A percentile compares a stretch with the other conserved stretches of the same genome.
Evolutionary conservation across 2,888 invertebrate genomes (phyloP).

Genomic region (Andrena dorsata): DNA sequence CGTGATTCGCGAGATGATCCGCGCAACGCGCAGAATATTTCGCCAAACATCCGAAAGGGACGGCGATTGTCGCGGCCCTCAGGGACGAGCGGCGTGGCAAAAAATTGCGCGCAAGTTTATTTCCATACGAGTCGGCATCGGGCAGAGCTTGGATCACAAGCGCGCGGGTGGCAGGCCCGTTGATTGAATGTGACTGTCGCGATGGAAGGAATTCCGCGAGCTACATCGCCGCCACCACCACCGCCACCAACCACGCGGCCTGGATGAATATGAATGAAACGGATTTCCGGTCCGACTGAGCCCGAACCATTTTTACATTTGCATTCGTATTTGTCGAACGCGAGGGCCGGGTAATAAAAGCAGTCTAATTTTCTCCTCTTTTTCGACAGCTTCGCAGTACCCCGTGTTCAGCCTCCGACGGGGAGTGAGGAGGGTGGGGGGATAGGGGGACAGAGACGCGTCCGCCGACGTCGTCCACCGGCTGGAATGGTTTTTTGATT

Average conservation of each 20-base stretch:
- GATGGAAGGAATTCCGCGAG: slow-evolving; percentile 74
- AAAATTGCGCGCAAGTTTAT: slow-evolving; percentile 56
- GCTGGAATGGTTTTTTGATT: slow-evolving; percentile 49
- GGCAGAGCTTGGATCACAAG: slow-evolving; percentile 19
- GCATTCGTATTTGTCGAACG: slow-evolving; percentile 73
- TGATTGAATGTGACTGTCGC: slow-evolving; percentile 75
- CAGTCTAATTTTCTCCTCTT: slow-evolving; percentile 71
- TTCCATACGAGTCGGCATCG: slow-evolving; percentile 45
- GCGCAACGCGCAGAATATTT: slow-evolving; percentile 65
- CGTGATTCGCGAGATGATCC: slow-evolving; percentile 56
- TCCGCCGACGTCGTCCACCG: not conserved
- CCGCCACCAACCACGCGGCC: slow-evolving; percentile 32
- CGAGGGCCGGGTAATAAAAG: slow-evolving; percentile 68
- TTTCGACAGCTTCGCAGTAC: slow-evolving; percentile 64
- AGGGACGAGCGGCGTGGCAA: slow-evolving; percentile 33
- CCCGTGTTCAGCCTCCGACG: slow-evolving; percentile 27
- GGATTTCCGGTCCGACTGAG: slow-evolving; percentile 75
- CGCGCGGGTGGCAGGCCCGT: slow-evolving; percentile 39
- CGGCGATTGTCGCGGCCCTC: slow-evolving; percentile 43
- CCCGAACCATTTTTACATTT: slow-evolving; percentile 72
- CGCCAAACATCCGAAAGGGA: slow-evolving; percentile 61
- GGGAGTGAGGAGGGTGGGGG: not conserved
- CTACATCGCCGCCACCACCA: slow-evolving; percentile 68
- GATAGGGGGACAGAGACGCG: not conserved
- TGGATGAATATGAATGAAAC: slow-evolving; percentile 78